Evolutionary conservation across 1,140 invertebrate species (phyloP), one percentile per base, ranked within the genome.

Genomic region (Adelges cooleyi): DNA sequence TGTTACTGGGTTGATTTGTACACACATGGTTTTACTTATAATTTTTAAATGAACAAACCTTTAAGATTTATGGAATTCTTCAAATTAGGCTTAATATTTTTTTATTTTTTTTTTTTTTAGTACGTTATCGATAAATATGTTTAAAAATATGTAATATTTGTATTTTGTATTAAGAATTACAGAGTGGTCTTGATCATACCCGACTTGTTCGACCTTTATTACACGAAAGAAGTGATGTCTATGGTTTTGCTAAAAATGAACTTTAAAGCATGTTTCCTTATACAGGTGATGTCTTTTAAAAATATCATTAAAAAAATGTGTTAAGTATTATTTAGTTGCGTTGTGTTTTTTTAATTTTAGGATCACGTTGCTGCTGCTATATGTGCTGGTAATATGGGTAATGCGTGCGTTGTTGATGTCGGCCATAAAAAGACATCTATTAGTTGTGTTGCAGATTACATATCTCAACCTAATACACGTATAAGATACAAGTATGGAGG

Each of bases 391-490:
- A n/a, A n/a, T n/a, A 78, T 95, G 15, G 86, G 89, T 20, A 89
- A 85, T 74, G 92, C 91, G 10, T 96, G 92, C 79, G 90, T 97
- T 15, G 86, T 97, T 8, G 93, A 97, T 75, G 86, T 95, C 48
- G 94, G 94, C 0, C 92, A 95, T 74, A 90, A 95, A 74, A 96
- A 96, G 78, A 95, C 90, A 1, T 90, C 90, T 1, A 86, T 96
- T 17, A 93, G 90, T 11, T 97, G 94, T 78, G 91, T 96, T 2
- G 93, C 96, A 77, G 93, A 96, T 81, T 92, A 91, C 10, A 90
- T 96, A 56, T 95, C 92, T 48, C 89, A 93, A 71, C 83, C 86
- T 72, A 86, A 87, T 53, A 93, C 92, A 0, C 80, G 92, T 72
- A 80, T 90, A 69, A 22, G 67, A 38, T 33, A 68, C 77, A 87